phyloP scores from a whole-genome alignment of 2,888 invertebrate genomes.

The Hipparchia sbordonii region DNA sequence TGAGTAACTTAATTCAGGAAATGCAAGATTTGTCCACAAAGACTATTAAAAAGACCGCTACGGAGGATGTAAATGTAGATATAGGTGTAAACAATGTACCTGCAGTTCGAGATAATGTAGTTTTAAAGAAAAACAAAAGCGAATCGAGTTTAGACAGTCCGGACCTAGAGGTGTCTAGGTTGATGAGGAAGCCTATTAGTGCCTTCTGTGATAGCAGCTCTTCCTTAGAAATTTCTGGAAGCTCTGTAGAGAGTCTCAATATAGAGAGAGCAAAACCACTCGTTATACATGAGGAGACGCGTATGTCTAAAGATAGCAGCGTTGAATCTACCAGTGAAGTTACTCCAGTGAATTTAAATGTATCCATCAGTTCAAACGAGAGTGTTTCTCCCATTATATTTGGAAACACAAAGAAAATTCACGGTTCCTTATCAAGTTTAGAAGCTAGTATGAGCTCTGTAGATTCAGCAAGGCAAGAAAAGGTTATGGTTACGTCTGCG shows the following conservation, averaged over 20 bases:
- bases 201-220: slow-evolving; percentile 76
- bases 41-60: slow-evolving; percentile 46
- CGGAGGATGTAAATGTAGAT: slow-evolving; percentile 44
- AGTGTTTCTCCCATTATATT: slow-evolving; percentile 77
- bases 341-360: slow-evolving; percentile 70
- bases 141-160: slow-evolving; percentile 81
- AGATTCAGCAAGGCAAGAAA: slow-evolving; percentile 71
- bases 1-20: slow-evolving; percentile 70
- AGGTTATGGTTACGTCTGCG: slow-evolving; percentile 72
- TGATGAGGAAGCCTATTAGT: slow-evolving; percentile 72
- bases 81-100: slow-evolving; percentile 62
- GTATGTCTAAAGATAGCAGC: slow-evolving; percentile 70
- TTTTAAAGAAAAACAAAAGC: slow-evolving; percentile 78
- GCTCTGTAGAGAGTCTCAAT: slow-evolving; percentile 77
- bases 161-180: slow-evolving; percentile 76
- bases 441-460: slow-evolving; percentile 79
- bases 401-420: slow-evolving; percentile 68
- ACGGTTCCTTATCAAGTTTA: slow-evolving; percentile 74
- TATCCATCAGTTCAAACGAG: slow-evolving; percentile 76
- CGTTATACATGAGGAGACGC: slow-evolving; percentile 61
- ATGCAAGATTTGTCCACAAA: slow-evolving; percentile 65
- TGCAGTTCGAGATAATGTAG: slow-evolving; percentile 65
- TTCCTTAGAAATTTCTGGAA: slow-evolving; percentile 76
- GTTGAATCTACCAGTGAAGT: slow-evolving; percentile 73
- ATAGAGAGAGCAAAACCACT: slow-evolving; percentile 50